phyloP scores from a whole-genome alignment of 2,113 vertebrate species.

The Opisthocomus hoazin region DNA sequence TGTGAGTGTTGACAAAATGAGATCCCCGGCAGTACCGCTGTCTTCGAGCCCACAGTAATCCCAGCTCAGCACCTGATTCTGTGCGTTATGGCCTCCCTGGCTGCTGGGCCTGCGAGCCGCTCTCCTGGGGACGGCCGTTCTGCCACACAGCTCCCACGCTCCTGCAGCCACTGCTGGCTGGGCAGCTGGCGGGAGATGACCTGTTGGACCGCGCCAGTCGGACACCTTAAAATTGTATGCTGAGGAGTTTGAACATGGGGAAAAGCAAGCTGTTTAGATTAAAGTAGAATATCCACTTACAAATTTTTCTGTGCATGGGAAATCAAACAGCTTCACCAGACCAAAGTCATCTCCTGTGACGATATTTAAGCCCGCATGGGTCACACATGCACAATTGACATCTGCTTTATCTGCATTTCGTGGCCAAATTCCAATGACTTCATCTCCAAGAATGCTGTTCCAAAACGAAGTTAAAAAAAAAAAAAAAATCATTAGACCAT shows the following conservation, averaged over 20 bases:
- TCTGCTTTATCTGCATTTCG: slow-evolving; percentile 92
- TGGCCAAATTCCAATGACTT: slow-evolving; percentile 94
- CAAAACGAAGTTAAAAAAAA: not conserved
- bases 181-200: not conserved
- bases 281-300: slow-evolving; percentile 72
- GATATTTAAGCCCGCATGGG: slow-evolving; percentile 86
- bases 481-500: not conserved
- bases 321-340: slow-evolving; percentile 95
- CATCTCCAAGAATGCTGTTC: slow-evolving; percentile 87
- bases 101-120: not conserved
- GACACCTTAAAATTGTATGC: fast-evolving
- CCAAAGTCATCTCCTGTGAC: slow-evolving; percentile 94
- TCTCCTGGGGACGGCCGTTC: not conserved
- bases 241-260: not conserved
- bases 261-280: not conserved
- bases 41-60: not conserved
- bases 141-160: not conserved
- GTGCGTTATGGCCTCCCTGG: fast-evolving
- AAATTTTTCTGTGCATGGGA: slow-evolving; percentile 93
- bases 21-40: not conserved
- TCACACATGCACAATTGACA: slow-evolving; percentile 92
- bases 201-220: fast-evolving
- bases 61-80: not conserved
- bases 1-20: no score
- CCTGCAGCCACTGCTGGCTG: not conserved